Conservation (phyloP, 1,140 invertebrate species). For the Magallana ariakensis region DNA sequence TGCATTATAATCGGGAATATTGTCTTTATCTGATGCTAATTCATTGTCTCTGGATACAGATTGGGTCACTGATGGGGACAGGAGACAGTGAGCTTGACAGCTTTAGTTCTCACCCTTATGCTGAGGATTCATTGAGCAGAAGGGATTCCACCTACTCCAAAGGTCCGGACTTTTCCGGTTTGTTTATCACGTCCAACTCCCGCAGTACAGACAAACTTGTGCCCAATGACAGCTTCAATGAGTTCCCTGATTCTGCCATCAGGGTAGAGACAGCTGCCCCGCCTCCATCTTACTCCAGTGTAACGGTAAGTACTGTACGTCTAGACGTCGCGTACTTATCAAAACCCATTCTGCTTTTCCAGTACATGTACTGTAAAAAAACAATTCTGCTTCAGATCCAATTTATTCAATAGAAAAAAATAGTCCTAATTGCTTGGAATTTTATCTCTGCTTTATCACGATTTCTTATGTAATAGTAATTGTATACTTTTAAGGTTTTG, state of each 20-base stretch:
- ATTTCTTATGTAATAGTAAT: no score
- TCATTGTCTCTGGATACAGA: slow-evolving; percentile 78
- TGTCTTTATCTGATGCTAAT: not conserved
- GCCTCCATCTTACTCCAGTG: not conserved
- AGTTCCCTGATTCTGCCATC: not conserved
- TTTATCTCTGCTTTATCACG: no score
- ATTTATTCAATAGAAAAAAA: no score
- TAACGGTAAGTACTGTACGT: no score
- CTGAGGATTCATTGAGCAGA: slow-evolving; percentile 18
- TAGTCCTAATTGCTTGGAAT: no score
- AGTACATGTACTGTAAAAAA: no score
- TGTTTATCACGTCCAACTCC: slow-evolving; percentile 62
- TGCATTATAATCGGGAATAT: no score
- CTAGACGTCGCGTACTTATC: no score
- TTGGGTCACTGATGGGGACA: slow-evolving; percentile 69
- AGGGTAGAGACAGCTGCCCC: slow-evolving; percentile 9
- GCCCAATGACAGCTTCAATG: slow-evolving; percentile 31
- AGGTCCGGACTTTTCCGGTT: slow-evolving; percentile 60
- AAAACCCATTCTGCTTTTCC: no score
- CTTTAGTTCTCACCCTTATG: slow-evolving; percentile 53
- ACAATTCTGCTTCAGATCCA: no score
- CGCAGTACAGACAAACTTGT: slow-evolving; percentile 49
- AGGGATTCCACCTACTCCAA: slow-evolving; percentile 35
- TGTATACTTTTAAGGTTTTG: no score
- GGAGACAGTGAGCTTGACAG: slow-evolving; percentile 41